Conservation (phyloP, 92 coral and sea anemone species). For the Porites evermanni region DNA sequence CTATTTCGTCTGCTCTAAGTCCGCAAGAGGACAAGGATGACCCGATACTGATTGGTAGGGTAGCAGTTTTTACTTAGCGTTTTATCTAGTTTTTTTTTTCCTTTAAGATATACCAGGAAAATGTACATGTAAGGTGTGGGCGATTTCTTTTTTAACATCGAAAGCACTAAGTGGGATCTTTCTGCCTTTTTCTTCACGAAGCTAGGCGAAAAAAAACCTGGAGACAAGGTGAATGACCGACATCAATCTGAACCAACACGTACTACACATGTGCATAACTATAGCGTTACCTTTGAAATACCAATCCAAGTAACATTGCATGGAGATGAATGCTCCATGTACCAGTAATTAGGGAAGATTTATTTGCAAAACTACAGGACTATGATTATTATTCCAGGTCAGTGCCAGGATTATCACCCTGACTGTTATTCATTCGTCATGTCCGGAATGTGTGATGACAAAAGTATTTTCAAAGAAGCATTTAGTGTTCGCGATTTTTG, state of each 20-base stretch:
- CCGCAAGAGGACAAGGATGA: not conserved
- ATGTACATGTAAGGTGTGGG: not conserved
- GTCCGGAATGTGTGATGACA: constrained; percentile 67
- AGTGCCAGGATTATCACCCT: constrained; percentile 77
- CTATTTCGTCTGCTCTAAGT: not conserved
- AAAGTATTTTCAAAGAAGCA: constrained; percentile 19
- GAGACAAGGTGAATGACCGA: too few relatives aligned
- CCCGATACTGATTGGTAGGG: not conserved
- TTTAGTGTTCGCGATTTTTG: constrained; percentile 65
- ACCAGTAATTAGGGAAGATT: too few relatives aligned
- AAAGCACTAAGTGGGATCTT: too few relatives aligned
- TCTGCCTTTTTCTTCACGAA: too few relatives aligned
- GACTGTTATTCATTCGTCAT: constrained; percentile 60
- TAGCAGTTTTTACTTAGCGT: not conserved
- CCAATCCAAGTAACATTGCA: too few relatives aligned
- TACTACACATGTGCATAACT: too few relatives aligned
- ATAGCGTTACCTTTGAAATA: too few relatives aligned
- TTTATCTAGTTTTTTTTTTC: not conserved
- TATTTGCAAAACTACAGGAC: too few relatives aligned
- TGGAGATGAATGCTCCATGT: too few relatives aligned
- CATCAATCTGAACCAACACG: too few relatives aligned
- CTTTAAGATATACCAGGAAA: not conserved
- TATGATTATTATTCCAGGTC: constrained; percentile 45
- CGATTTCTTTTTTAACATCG: too few relatives aligned
- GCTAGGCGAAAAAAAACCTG: too few relatives aligned